Evolutionary conservation across 2,113 vertebrate species (phyloP), one percentile per base, ranked within the genome.

Genomic region (Caranx melampygus): DNA sequence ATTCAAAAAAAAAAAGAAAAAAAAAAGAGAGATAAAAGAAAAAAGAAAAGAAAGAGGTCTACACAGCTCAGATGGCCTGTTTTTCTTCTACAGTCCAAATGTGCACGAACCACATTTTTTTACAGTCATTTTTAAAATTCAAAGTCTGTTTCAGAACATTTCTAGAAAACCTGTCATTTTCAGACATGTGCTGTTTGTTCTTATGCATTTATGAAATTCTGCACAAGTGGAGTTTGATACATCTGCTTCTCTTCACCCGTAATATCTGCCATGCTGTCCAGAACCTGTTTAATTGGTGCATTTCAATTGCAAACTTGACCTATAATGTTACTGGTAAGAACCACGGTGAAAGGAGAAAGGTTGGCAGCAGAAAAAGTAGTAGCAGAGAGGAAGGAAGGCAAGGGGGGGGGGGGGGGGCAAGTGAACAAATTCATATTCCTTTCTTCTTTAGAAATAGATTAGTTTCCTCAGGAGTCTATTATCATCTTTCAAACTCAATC

Each of bases 401-500:
- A 54, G 11, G 16, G 20, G 45, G 31, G n/a, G n/a, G n/a, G n/a
- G n/a, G 47, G 44, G 68, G 58, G 68, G 37, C 37, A 79, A 72
- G 85, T 55, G 34, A 69, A 70, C 62, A n/a, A 89, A 85, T 87
- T 87, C 77, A 84, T 58, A 69, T 70, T 71, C 64, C 57, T 87
- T 89, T 82, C 79, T 91, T 83, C 79, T 89, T 81, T 71, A 84
- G 85, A 87, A 91, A 90, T 91, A 88, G 79, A 92, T 92, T 90
- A 87, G 79, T 87, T 91, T 91, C 88, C 83, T 73, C 81, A 42
- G 81, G 91, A 91, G 83, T 89, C 91, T 83, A 91, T 94, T 90
- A 93, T 94, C 88, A 73, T 88, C 85, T 87, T 91, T 90, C 87
- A 89, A 87, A 90, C 81, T 87, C 90, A 88, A 84, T 91, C 86